A percentile compares a stretch with the other conserved stretches of the same genome.
Conservation (phyloP, 2,888 invertebrate species). For the Metallyticus violacea region DNA sequence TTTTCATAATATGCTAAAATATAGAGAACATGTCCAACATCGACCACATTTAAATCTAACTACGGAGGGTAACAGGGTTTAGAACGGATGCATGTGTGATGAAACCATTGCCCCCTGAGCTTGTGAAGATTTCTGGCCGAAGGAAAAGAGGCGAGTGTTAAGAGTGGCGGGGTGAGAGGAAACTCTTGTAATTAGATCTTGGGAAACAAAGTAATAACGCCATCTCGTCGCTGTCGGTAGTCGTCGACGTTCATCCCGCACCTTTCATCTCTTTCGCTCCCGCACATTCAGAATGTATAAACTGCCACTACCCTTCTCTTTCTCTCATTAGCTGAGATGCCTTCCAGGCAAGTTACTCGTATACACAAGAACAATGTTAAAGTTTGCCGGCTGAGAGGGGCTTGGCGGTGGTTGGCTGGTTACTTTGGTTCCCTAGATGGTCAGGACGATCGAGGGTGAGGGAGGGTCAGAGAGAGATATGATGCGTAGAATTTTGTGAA, state of each 20-base stretch:
- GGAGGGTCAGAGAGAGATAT: background rate
- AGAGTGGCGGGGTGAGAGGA: background rate
- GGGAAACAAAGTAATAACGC: conserved; percentile 15
- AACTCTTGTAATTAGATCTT: conserved; percentile 18
- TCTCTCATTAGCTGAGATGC: conserved; percentile 1
- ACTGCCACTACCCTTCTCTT: background rate
- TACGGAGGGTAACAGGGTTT: background rate
- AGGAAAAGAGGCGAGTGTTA: background rate
- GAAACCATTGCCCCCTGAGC: background rate
- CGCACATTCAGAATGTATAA: background rate
- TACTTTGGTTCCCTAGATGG: no score
- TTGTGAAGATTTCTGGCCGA: background rate
- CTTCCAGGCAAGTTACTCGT: background rate
- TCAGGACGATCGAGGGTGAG: background rate
- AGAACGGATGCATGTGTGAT: background rate
- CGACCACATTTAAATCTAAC: background rate
- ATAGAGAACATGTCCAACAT: background rate
- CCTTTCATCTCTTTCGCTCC: background rate
- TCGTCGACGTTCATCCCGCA: background rate
- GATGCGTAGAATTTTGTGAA: background rate
- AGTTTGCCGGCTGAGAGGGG: background rate
- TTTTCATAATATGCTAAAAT: background rate
- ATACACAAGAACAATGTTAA: conserved; percentile 9
- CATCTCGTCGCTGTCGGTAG: conserved; percentile 4
- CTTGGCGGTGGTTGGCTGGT: background rate